Base-by-base conservation (phyloP, 2,113 vertebrate genomes). In the Eira barbara region DNA sequence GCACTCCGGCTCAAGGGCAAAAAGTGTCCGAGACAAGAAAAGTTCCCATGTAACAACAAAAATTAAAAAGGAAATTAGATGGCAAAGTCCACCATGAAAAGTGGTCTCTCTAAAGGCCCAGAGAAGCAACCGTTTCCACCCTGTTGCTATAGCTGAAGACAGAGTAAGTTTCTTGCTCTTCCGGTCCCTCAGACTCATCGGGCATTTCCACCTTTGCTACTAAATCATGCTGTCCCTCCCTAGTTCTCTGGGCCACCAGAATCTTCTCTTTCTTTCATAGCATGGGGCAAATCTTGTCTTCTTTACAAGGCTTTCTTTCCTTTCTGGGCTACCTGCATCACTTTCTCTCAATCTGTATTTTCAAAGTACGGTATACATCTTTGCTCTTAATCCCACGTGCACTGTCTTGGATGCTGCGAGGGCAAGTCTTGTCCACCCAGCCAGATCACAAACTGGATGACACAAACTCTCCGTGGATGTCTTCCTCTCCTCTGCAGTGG, bases 221-320 rank as follows among this genome's bases (percentile, higher is more conserved):
- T 59, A 65, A 74, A 4, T 52, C 6, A 2, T 4, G 52, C 45
- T 10, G 0, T 45, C 39, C 15, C 4, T 15, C 36, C 21, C 21
- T 61, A 34, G 31, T 27, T 89, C 45, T 59, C 80, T 76, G 4
- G 9, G 3, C n/a, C n/a, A 17, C 27, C 31, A 67, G 47, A 42
- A 49, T 61, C 63, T 59, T 20, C 55, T 31, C 55, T 31, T 91
- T 59, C 34, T 21, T 39, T 87, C 27, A 29, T 0, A 3, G 49
- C 59, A 23, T 14, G 18, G 57, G 36, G 29, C 7, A 87, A 63
- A 57, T 82, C 23, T 20, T 61, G 21, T 4, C 59, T 79, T 13
- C 36, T 90, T 55, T 23, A 47, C 39, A 49, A 69, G 59, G 25
- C n/a, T 87, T 82, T 78, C 80, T 76, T 55, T 61, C 59, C 20